Evolutionary conservation across 1,140 invertebrate species (phyloP).

Genomic region (Macrosteles quadrilineatus): DNA sequence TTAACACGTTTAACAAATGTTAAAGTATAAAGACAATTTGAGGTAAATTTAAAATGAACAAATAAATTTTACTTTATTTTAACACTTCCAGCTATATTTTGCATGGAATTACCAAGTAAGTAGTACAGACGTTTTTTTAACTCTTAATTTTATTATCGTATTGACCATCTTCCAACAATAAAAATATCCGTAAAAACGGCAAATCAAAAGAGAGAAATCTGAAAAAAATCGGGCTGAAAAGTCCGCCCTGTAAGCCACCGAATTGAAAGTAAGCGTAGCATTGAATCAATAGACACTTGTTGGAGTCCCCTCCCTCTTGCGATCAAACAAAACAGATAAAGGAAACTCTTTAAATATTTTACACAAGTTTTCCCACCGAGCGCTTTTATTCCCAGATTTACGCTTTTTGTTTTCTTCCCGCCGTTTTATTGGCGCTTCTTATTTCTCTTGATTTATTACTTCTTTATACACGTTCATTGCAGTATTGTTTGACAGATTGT

Average conservation of each 20-base stretch:
- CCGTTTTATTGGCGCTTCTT: conserved; percentile 10
- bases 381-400: conserved; percentile 22
- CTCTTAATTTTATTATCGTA: no score
- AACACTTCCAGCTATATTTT: no score
- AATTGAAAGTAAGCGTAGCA: no score
- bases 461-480: not conserved
- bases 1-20: no score
- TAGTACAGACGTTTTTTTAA: no score
- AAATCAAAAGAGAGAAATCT: no score
- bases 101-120: no score
- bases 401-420: conserved; percentile 15
- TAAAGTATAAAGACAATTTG: no score
- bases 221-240: not conserved
- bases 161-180: no score
- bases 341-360: conserved; percentile 26
- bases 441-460: conserved; percentile 3
- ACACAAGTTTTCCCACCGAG: conserved; percentile 20
- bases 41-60: no score
- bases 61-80: no score
- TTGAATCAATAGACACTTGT: conserved; percentile 23
- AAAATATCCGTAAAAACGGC: no score
- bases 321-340: conserved; percentile 24
- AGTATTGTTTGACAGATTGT: conserved; percentile 20
- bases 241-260: not conserved
- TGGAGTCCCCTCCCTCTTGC: not conserved